These are phyloP conservation scores for Cricetomys ansorgei DNA, from an alignment of 2,113 vertebrate genomes.

Conservation along the genomic window DNA sequence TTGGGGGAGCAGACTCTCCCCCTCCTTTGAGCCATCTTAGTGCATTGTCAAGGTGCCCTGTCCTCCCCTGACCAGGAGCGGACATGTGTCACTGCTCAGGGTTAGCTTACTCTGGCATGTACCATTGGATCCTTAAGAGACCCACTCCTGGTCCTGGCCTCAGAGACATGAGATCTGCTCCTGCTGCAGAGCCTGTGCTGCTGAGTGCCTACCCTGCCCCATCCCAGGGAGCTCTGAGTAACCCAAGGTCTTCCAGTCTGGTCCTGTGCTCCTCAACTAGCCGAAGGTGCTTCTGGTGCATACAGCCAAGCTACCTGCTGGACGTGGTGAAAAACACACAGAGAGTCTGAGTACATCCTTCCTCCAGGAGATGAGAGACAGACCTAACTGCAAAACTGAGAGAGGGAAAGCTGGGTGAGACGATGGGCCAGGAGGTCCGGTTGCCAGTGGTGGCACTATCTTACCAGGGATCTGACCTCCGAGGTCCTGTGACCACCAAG, in stretches of 20 bases:
- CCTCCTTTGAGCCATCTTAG: neutral
- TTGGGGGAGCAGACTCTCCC: neutral
- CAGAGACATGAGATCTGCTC: neutral
- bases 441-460: neutral
- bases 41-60: neutral
- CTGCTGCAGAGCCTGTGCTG: neutral
- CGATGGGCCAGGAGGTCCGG: neutral
- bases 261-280: neutral
- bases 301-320: too few relatives aligned
- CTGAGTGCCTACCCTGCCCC: neutral
- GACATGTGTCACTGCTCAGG: neutral
- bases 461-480: neutral
- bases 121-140: neutral
- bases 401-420: neutral
- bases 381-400: neutral
- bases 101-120: neutral
- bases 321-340: neutral
- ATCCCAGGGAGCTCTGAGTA: neutral
- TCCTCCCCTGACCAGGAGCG: neutral
- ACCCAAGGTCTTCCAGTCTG: neutral
- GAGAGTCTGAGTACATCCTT: neutral
- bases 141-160: neutral
- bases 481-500: rapidly evolving
- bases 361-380: neutral
- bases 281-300: neutral